phyloP scores from a whole-genome alignment of 2,888 invertebrate genomes.

The Adelphocoris suturalis region DNA sequence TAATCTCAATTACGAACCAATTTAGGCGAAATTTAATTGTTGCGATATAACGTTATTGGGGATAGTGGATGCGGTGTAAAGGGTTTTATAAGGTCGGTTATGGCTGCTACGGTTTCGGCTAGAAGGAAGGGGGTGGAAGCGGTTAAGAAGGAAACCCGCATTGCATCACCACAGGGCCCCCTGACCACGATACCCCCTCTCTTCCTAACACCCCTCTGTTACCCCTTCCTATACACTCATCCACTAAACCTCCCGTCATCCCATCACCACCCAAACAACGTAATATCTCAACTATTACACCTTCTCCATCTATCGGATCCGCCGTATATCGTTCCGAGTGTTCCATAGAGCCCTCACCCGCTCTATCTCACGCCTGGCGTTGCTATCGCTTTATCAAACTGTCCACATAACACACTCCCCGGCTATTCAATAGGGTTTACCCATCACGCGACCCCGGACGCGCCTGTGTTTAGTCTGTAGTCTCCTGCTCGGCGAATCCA shows the following conservation, averaged over 20 bases:
- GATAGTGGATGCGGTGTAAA: neutral
- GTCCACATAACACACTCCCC: slow-evolving; percentile 21
- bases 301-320: slow-evolving; percentile 45
- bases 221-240: neutral
- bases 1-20: neutral
- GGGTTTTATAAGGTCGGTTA: slow-evolving; percentile 32
- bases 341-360: neutral
- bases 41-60: neutral
- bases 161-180: slow-evolving; percentile 66
- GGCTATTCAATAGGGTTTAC: slow-evolving; percentile 17
- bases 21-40: slow-evolving; percentile 3
- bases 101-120: neutral
- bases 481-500: neutral
- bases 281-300: slow-evolving; percentile 62
- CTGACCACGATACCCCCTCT: slow-evolving; percentile 56
- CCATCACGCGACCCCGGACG: slow-evolving; percentile 11
- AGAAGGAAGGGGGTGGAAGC: slow-evolving; percentile 26
- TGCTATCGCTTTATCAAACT: slow-evolving; percentile 31
- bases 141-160: slow-evolving; percentile 65
- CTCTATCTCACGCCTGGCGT: neutral
- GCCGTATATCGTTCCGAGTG: slow-evolving; percentile 26
- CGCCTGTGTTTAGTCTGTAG: neutral
- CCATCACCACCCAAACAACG: neutral
- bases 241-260: neutral
- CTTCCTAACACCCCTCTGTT: neutral